Percentiles rank a stretch among this genome's conserved stretches.
These are phyloP conservation scores for Antheraea mylitta DNA, from an alignment of 1,140 invertebrate genomes.

Conservation along the genomic window DNA sequence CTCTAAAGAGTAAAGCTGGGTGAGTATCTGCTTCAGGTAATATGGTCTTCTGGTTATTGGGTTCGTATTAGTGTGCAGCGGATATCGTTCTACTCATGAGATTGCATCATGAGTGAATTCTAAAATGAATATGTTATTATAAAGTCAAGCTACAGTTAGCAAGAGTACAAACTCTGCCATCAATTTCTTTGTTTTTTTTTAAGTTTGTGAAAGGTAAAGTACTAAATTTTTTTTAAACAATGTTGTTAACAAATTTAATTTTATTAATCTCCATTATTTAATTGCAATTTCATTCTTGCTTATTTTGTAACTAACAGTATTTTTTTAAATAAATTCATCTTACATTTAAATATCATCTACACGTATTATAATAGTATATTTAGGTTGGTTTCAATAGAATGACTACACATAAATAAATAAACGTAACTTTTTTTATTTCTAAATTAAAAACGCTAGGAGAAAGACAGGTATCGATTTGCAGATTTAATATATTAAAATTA, in stretches of 20 bases:
- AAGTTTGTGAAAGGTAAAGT: too few relatives aligned
- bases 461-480: background rate
- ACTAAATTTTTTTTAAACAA: too few relatives aligned
- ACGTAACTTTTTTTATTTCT: background rate
- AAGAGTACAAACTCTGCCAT: too few relatives aligned
- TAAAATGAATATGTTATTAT: too few relatives aligned
- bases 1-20: slow-evolving; percentile 41
- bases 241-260: background rate
- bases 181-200: too few relatives aligned
- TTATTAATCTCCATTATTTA: background rate
- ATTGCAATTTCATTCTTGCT: background rate
- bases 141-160: too few relatives aligned
- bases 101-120: too few relatives aligned
- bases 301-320: background rate
- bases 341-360: background rate
- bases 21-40: slow-evolving; percentile 1
- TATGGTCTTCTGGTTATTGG: background rate
- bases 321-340: background rate
- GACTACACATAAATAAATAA: background rate
- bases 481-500: background rate
- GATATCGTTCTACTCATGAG: too few relatives aligned
- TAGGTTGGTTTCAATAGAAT: background rate
- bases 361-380: background rate
- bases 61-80: too few relatives aligned
- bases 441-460: too few relatives aligned